These are phyloP conservation scores for Danaus melanippus DNA, from an alignment of 1,140 invertebrate species.

Conservation along the genomic window DNA sequence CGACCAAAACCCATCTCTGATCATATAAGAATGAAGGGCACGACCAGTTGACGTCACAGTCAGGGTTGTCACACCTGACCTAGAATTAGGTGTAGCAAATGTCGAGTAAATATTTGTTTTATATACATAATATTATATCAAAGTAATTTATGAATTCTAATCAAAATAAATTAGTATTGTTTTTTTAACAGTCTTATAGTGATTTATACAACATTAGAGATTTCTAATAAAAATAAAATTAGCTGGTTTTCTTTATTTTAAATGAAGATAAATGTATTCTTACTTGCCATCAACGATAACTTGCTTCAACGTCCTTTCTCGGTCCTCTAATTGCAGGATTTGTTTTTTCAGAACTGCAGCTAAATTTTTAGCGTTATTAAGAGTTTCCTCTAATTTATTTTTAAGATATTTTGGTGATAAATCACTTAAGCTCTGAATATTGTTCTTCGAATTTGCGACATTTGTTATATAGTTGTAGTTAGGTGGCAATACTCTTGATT, in stretches of 20 bases:
- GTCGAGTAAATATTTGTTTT: too few relatives aligned
- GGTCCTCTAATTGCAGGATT: conserved; percentile 25
- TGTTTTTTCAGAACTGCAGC: conserved; percentile 32
- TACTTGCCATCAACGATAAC: conserved; percentile 48
- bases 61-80: conserved; percentile 43
- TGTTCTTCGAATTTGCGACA: too few relatives aligned
- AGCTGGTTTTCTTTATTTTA: too few relatives aligned
- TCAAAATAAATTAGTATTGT: too few relatives aligned
- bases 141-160: too few relatives aligned
- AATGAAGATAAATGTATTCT: too few relatives aligned
- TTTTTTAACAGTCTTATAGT: too few relatives aligned
- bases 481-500: too few relatives aligned
- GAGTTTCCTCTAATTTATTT: conserved; percentile 19
- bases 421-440: not conserved
- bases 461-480: too few relatives aligned
- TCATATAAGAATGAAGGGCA: conserved; percentile 35
- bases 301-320: conserved; percentile 39
- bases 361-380: conserved; percentile 32
- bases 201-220: too few relatives aligned
- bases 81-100: conserved; percentile 11
- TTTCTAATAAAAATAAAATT: too few relatives aligned
- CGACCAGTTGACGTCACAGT: conserved; percentile 31
- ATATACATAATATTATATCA: too few relatives aligned
- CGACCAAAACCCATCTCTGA: conserved; percentile 46
- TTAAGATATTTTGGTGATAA: conserved; percentile 5